Conservation (phyloP, 2,113 vertebrate species). For the Xiphophorus hellerii region DNA sequence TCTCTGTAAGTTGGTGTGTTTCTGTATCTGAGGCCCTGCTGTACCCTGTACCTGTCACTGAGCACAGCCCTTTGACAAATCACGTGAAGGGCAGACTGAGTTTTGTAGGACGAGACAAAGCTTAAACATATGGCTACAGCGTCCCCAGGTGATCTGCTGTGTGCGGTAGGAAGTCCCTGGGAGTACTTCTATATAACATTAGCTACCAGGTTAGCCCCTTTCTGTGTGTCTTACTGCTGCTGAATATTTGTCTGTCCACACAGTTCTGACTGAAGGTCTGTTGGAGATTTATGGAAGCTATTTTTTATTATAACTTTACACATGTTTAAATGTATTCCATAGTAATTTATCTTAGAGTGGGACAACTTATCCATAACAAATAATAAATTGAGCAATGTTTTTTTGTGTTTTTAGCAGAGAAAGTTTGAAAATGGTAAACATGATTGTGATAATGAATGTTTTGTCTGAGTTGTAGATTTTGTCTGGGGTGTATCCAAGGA, state of each 20-base stretch:
- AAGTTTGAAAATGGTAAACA: no score
- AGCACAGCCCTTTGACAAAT: constrained; percentile 89
- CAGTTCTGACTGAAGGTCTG: constrained; percentile 4
- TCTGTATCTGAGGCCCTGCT: constrained; percentile 65
- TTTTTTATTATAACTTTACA: constrained; percentile 1
- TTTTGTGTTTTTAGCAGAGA: no score
- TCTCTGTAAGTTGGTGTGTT: constrained; percentile 60
- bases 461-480: no score
- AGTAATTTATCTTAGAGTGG: not conserved
- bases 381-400: no score
- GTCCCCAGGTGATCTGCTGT: constrained; percentile 87
- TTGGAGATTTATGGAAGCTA: not conserved
- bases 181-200: constrained; percentile 75
- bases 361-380: no score
- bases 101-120: constrained; percentile 98
- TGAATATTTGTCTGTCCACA: constrained; percentile 20
- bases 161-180: constrained; percentile 54
- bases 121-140: constrained; percentile 92
- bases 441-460: no score
- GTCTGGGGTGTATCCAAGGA: no score
- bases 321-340: not conserved
- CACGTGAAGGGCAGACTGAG: constrained; percentile 96
- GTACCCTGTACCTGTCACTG: constrained; percentile 83
- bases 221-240: constrained; percentile 31
- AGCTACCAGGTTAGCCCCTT: constrained; percentile 34